A percentile compares a stretch with the other conserved stretches of the same genome.
These are phyloP conservation scores for Catocala nupta DNA, from an alignment of 2,888 invertebrate species.

Conservation along the genomic window DNA sequence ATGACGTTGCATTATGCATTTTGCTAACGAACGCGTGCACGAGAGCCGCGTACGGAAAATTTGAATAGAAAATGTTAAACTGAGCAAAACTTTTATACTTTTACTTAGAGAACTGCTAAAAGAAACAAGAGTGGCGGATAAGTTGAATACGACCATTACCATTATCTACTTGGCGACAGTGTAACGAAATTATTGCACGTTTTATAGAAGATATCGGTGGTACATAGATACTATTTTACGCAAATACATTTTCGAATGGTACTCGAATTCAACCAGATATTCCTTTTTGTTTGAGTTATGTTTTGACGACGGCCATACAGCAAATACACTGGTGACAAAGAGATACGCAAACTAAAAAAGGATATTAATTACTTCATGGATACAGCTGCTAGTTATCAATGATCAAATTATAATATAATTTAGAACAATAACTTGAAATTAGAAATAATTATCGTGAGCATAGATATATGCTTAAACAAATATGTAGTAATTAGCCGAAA, in stretches of 20 bases:
- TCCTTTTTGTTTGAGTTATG: too few species aligned
- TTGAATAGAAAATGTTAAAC: constrained; percentile 74
- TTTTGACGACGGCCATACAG: too few species aligned
- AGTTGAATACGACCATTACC: constrained; percentile 26
- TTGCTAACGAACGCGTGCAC: constrained; percentile 80
- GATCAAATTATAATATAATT: too few species aligned
- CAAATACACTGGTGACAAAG: too few species aligned
- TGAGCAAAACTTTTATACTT: constrained; percentile 59
- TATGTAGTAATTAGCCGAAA: too few species aligned
- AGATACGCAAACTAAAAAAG: too few species aligned
- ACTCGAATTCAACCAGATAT: not conserved
- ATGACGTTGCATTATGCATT: constrained; percentile 83
- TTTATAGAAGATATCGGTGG: not conserved
- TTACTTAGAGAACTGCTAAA: constrained; percentile 57
- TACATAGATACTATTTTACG: constrained; percentile 2
- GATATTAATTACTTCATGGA: too few species aligned
- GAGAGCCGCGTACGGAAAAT: constrained; percentile 68
- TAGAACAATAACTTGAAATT: too few species aligned
- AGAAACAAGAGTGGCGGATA: constrained; percentile 40
- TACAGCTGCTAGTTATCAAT: too few species aligned
- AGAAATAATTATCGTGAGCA: too few species aligned
- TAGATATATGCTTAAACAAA: too few species aligned
- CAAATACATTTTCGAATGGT: not conserved
- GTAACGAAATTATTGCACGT: constrained; percentile 31
- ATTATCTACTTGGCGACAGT: constrained; percentile 11